Conservation (phyloP, 1,140 invertebrate species). For the Heliconius himera region DNA sequence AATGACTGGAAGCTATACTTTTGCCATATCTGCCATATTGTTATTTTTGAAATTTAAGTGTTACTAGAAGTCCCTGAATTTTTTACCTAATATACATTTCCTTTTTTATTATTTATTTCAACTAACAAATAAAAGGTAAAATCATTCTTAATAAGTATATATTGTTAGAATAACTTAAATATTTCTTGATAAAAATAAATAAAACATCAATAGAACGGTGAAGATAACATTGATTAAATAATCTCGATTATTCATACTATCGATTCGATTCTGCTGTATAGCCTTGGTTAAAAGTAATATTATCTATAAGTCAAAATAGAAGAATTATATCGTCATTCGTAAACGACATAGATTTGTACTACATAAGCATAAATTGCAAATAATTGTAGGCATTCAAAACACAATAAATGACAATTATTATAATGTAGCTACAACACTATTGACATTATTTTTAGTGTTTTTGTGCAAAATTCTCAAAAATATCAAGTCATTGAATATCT, state of each 20-base stretch:
- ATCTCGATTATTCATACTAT: background rate
- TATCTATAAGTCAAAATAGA: too few species aligned
- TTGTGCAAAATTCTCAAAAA: background rate
- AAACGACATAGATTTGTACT: too few species aligned
- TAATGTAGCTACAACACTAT: background rate
- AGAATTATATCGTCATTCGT: too few species aligned
- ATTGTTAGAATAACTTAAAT: too few species aligned
- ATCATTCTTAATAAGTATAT: too few species aligned
- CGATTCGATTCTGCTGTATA: too few species aligned
- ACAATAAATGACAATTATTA: background rate
- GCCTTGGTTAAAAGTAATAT: too few species aligned
- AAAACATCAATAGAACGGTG: background rate
- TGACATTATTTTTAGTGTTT: background rate
- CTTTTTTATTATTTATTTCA: too few species aligned
- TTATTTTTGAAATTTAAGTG: conserved; percentile 25
- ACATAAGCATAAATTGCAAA: too few species aligned
- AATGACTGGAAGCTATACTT: conserved; percentile 25
- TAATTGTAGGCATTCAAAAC: too few species aligned
- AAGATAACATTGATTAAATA: background rate
- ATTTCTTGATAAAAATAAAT: background rate
- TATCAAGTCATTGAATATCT: conserved; percentile 1
- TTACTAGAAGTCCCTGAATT: conserved; percentile 2
- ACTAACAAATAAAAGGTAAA: too few species aligned
- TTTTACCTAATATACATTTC: too few species aligned
- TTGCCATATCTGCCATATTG: conserved; percentile 31